phyloP scores from a whole-genome alignment of 2,113 vertebrate species.

The Merops nubicus region DNA sequence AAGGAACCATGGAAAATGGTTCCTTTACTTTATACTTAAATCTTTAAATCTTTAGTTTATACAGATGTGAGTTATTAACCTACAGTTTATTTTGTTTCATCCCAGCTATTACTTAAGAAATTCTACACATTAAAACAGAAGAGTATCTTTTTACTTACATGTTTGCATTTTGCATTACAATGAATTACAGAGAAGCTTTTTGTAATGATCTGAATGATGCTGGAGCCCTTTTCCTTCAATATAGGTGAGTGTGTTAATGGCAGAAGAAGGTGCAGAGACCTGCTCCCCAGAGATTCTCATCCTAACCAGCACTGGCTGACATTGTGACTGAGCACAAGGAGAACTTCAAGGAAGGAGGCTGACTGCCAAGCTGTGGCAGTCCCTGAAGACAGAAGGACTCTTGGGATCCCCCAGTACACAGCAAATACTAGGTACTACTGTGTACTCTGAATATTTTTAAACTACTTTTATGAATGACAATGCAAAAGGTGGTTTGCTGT shows the following conservation, averaged over 20 bases:
- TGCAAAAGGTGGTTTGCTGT: background rate
- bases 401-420: accelerated
- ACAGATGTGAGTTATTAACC: constrained; percentile 4
- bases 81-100: background rate
- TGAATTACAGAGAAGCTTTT: background rate
- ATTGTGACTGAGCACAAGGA: background rate
- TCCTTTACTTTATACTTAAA: too few relatives aligned
- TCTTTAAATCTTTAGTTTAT: background rate
- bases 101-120: constrained; percentile 2
- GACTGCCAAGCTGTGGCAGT: background rate
- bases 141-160: background rate
- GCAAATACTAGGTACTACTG: background rate
- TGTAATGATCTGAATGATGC: background rate
- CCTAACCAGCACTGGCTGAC: background rate
- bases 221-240: background rate
- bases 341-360: background rate
- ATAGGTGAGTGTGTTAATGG: background rate
- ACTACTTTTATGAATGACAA: background rate
- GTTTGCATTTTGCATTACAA: background rate
- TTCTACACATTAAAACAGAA: background rate
- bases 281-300: background rate
- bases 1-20: background rate
- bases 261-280: background rate
- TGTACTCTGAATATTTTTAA: background rate
- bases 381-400: background rate